These are phyloP conservation scores for Serranus cabrilla DNA, from an alignment of 2,797 vertebrate species.

Conservation along the genomic window DNA sequence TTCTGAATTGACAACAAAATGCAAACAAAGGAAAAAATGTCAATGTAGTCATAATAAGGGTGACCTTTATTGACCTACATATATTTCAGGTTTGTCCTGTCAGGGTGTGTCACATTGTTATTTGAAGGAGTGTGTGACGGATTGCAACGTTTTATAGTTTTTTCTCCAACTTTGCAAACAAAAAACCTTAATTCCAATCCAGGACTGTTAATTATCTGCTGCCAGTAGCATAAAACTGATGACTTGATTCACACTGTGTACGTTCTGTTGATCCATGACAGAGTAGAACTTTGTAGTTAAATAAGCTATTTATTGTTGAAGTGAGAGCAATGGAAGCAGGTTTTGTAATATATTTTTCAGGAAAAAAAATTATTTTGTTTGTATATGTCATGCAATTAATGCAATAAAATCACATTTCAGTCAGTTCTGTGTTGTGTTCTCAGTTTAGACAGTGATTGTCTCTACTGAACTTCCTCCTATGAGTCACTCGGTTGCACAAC, in stretches of 20 bases:
- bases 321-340: not conserved
- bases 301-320: slow-evolving; percentile 67
- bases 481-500: not conserved
- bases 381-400: not conserved
- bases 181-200: not conserved
- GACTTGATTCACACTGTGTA: slow-evolving; percentile 55
- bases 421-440: not conserved
- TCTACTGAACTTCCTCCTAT: slow-evolving; percentile 26
- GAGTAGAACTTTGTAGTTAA: slow-evolving; percentile 7
- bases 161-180: too few species aligned
- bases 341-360: slow-evolving; percentile 7
- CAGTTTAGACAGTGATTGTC: not conserved
- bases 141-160: not conserved
- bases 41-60: too few species aligned
- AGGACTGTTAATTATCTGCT: slow-evolving; percentile 11
- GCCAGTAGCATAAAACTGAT: slow-evolving; percentile 33
- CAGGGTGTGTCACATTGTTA: not conserved
- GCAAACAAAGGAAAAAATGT: not conserved
- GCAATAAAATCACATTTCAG: slow-evolving; percentile 39
- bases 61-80: not conserved
- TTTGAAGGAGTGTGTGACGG: not conserved
- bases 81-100: slow-evolving; percentile 17
- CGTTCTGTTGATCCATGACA: not conserved
- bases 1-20: not conserved
- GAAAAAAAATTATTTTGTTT: not conserved